Evolutionary conservation across 92 coral and sea anemone species (phyloP).

Genomic region (Hydrozoanthus gracilis): DNA sequence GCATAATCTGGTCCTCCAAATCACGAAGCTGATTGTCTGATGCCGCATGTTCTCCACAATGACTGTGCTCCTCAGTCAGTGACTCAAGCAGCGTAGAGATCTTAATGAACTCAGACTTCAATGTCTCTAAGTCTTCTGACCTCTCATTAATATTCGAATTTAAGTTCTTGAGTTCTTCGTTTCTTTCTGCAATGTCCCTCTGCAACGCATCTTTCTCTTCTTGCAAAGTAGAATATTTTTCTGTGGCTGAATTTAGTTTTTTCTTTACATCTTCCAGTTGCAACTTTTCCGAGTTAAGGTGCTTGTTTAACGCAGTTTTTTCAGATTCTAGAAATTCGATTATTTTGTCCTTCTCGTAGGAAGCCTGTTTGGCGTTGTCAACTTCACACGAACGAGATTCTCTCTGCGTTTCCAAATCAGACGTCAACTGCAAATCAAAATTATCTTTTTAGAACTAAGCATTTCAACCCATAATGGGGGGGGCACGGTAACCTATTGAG

Average conservation of each 20-base stretch:
- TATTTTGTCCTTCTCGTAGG: slow-evolving; percentile 41
- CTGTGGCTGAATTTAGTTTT: slow-evolving; percentile 47
- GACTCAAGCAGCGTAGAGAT: slow-evolving; percentile 59
- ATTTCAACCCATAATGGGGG: too few species aligned
- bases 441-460: too few species aligned
- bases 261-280: slow-evolving; percentile 59
- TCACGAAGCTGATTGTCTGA: slow-evolving; percentile 40
- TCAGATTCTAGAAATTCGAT: slow-evolving; percentile 36
- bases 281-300: slow-evolving; percentile 44
- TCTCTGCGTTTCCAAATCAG: slow-evolving; percentile 10
- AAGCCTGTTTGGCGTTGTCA: slow-evolving; percentile 17
- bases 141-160: slow-evolving; percentile 64
- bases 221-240: slow-evolving; percentile 49
- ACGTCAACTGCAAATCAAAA: slow-evolving; percentile 39
- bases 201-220: slow-evolving; percentile 68
- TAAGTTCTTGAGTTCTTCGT: slow-evolving; percentile 57
- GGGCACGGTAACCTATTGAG: too few species aligned
- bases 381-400: slow-evolving; percentile 28
- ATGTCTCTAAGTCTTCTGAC: slow-evolving; percentile 59
- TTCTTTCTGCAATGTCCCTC: slow-evolving; percentile 37
- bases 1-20: slow-evolving; percentile 66
- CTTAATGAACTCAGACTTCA: slow-evolving; percentile 49
- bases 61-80: slow-evolving; percentile 55
- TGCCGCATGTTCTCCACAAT: slow-evolving; percentile 43
- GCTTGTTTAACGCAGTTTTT: slow-evolving; percentile 32